Percentiles rank a stretch among this genome's conserved stretches.
These are phyloP conservation scores for Carduelis carduelis DNA, from an alignment of 2,797 vertebrate genomes.

Conservation along the genomic window DNA sequence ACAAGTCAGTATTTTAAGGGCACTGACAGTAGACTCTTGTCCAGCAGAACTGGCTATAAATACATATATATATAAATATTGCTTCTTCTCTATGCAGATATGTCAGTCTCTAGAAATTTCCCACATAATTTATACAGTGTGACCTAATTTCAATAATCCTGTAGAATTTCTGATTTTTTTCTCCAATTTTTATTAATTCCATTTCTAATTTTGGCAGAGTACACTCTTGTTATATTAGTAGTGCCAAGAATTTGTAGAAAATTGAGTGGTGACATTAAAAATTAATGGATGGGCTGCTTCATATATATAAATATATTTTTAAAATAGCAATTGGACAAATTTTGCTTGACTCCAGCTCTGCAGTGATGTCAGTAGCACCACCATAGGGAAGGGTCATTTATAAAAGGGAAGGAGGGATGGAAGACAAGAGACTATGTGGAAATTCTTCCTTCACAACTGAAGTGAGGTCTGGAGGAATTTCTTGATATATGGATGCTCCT, in stretches of 20 bases:
- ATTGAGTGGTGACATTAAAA: not conserved
- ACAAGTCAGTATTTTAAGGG: not conserved
- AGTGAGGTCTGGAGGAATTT: not conserved
- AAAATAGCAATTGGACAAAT: not conserved
- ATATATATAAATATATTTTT: not conserved
- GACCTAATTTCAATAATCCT: not conserved
- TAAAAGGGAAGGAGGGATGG: not conserved
- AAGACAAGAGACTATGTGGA: not conserved
- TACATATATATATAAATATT: not conserved
- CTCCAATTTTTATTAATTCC: not conserved
- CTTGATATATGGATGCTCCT: not conserved
- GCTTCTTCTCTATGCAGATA: not conserved
- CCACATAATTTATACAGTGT: not conserved
- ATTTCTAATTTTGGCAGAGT: not conserved
- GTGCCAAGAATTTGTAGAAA: not conserved
- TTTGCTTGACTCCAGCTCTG: not conserved
- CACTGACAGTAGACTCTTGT: not conserved
- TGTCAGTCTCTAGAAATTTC: not conserved
- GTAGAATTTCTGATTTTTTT: not conserved
- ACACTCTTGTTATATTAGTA: not conserved
- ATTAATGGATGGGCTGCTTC: not conserved
- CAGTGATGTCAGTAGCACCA: not conserved
- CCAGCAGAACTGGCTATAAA: not conserved
- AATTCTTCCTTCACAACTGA: not conserved
- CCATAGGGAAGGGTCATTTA: not conserved